Evolutionary conservation across 1,140 invertebrate species (phyloP), one percentile per base, ranked within the genome.

Genomic region (Laodelphax striatellus): DNA sequence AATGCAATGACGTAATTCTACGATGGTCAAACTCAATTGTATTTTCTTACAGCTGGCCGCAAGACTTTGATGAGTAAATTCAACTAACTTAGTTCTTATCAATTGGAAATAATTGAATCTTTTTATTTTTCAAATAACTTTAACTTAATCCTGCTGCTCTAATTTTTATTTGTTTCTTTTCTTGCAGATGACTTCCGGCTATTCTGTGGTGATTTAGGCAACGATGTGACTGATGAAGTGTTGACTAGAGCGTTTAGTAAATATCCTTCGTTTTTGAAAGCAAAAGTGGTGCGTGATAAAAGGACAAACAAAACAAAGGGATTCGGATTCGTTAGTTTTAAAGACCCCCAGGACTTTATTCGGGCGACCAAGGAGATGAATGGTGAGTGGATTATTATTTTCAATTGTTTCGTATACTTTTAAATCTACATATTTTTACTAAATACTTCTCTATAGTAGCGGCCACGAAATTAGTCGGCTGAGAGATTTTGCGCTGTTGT

Each of bases 311-410:
- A 99, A 76, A 97, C 91, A 52, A 97, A 97, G 79, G 97, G 97
- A 8, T 99, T 96, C 76, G 97, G 97, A 6, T 99, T 99, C 74
- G 92, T 98, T 38, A 98, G 95, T 67, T 98, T 99, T 71, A 95
- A 93, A 71, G 94, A 99, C 75, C 94, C 97, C 0, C 86, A 89
- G 42, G 97, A 99, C 73, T 99, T 98, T 70, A 94, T 96, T 41
- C 87, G 90, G 69, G 97, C 97, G 10, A 98, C 98, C 87, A 93
- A 97, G 70, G 96, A 98, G 80, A 95, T 98, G 89, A 95, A 92
- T 69, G 90, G 86, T 88, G 70, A 82, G 77, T 71, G 52, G 41
- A 28, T 50, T 41, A 6, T 50, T 24, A 6, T 9, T 28, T 60
- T 55, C 16, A 8, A 5, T 28, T 6, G 6, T 6, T 28, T 28